Evolutionary conservation across 2,888 invertebrate species (phyloP).

Genomic region (Eulithis prunata): DNA sequence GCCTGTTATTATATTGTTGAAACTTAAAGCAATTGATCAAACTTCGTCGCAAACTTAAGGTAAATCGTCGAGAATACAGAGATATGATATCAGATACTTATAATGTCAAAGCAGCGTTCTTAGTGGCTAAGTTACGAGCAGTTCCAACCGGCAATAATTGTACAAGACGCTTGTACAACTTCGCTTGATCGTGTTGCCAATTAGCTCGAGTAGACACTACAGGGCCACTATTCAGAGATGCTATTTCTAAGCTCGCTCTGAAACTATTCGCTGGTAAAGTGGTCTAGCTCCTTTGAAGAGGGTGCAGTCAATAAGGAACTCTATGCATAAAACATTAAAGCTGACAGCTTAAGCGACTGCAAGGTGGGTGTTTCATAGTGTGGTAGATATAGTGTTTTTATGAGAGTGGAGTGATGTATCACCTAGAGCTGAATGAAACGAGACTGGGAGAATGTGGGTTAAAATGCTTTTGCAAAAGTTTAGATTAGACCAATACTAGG

Average conservation of each 20-base stretch:
- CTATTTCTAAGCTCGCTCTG: conserved; percentile 1
- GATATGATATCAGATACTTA: conserved; percentile 17
- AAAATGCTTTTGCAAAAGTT: too few species aligned
- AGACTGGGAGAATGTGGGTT: too few species aligned
- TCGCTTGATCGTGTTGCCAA: background rate
- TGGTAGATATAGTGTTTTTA: conserved; percentile 1
- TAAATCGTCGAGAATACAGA: background rate
- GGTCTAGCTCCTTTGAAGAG: conserved; percentile 2
- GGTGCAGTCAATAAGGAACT: conserved; percentile 6
- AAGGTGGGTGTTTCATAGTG: background rate
- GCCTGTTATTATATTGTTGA: background rate
- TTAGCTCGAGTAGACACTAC: conserved; percentile 15
- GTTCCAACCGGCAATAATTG: conserved; percentile 12
- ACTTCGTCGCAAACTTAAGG: conserved; percentile 10
- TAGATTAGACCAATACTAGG: too few species aligned
- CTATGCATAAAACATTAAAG: conserved; percentile 7
- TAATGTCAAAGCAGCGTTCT: conserved; percentile 9
- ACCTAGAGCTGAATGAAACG: background rate
- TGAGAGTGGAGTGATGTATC: background rate
- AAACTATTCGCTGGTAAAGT: conserved; percentile 9
- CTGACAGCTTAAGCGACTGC: background rate
- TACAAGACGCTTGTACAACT: conserved; percentile 7
- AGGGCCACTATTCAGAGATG: conserved; percentile 1
- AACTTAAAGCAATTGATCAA: conserved; percentile 15
- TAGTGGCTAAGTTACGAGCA: conserved; percentile 10